A percentile compares a stretch with the other conserved stretches of the same genome.
phyloP scores from a whole-genome alignment of 2,113 vertebrate species.

The Malurus alboscapulatus region DNA sequence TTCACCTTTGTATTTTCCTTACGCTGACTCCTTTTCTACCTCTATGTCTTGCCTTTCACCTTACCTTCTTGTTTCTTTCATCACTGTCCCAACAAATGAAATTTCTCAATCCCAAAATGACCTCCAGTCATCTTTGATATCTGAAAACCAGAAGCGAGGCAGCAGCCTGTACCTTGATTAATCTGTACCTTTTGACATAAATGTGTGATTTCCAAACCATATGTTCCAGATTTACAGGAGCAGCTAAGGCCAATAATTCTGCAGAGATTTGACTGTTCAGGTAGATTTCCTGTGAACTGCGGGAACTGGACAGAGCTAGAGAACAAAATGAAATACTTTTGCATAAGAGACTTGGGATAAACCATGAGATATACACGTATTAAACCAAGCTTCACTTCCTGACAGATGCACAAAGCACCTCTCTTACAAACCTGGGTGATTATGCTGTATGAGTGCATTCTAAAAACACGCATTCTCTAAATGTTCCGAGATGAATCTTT shows the following conservation, averaged over 20 bases:
- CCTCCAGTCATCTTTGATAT: not conserved
- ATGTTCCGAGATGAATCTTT: not conserved
- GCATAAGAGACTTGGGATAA: not conserved
- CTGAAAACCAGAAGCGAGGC: not conserved
- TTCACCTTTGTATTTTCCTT: not conserved
- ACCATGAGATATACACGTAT: not conserved
- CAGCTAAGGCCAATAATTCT: not conserved
- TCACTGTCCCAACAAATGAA: not conserved
- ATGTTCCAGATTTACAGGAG: constrained; percentile 35
- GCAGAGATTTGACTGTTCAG: constrained; percentile 14
- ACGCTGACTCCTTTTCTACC: not conserved
- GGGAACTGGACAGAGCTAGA: not conserved
- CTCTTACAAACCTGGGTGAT: not conserved
- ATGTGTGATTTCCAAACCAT: constrained; percentile 14
- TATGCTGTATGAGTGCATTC: not conserved
- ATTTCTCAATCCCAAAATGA: not conserved
- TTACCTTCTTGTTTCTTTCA: not conserved
- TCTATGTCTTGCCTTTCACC: not conserved
- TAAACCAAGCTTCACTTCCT: not conserved
- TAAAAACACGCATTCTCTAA: not conserved
- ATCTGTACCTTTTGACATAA: constrained; percentile 22
- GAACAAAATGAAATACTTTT: not conserved
- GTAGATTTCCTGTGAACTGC: not conserved
- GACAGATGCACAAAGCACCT: not conserved
- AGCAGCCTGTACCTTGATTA: not conserved